These are phyloP conservation scores for Catharus minimus DNA, from an alignment of 2,113 vertebrate species.

Conservation along the genomic window DNA sequence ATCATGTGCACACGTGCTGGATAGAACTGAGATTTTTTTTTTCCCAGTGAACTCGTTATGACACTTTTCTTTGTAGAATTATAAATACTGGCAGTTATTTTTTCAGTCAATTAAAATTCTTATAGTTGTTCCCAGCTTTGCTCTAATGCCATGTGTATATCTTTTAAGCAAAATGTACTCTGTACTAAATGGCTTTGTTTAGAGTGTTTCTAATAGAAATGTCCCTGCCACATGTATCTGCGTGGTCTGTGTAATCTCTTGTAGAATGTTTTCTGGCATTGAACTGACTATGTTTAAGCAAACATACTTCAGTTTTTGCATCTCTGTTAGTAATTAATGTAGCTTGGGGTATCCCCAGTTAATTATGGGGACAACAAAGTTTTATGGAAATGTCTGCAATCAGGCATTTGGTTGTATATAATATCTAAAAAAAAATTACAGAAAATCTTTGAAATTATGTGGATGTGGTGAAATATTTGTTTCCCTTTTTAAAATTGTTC, in stretches of 20 bases:
- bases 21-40: not conserved
- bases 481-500: not conserved
- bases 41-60: not conserved
- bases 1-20: not conserved
- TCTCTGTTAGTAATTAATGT: slow-evolving; percentile 17
- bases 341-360: not conserved
- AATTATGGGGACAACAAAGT: not conserved
- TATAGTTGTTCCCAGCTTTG: slow-evolving; percentile 2
- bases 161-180: slow-evolving; percentile 25
- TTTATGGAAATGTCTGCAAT: not conserved
- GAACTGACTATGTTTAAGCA: not conserved
- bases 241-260: slow-evolving; percentile 31
- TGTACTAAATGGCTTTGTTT: slow-evolving; percentile 24
- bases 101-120: not conserved
- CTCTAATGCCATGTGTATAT: not conserved
- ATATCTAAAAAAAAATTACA: not conserved
- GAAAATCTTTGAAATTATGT: not conserved
- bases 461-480: not conserved
- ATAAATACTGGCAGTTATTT: slow-evolving; percentile 21
- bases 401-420: not conserved
- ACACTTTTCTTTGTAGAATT: slow-evolving; percentile 14
- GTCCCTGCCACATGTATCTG: slow-evolving; percentile 2
- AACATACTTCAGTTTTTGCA: not conserved
- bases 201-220: slow-evolving; percentile 33
- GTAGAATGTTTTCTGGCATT: slow-evolving; percentile 34